Percentiles rank a stretch among this genome's conserved stretches.
phyloP scores from a whole-genome alignment of 2,113 vertebrate genomes.

The Felis chaus region DNA sequence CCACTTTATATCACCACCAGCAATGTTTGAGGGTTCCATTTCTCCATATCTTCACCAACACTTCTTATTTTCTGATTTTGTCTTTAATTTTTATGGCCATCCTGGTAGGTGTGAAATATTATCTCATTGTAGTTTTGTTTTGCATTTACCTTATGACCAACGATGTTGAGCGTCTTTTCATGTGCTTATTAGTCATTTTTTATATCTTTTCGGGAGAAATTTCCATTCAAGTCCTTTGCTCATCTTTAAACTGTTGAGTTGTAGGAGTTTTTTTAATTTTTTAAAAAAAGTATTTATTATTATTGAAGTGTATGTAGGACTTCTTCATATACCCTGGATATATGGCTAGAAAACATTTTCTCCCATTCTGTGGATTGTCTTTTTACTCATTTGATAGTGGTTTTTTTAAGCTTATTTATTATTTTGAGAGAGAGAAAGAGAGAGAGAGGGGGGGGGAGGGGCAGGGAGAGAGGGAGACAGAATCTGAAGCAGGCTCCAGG shows the following conservation, averaged over 20 bases:
- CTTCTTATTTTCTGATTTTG: not conserved
- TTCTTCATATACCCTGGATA: not conserved
- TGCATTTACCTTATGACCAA: not conserved
- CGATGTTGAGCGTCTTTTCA: not conserved
- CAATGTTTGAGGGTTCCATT: not conserved
- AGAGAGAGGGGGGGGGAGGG: no score
- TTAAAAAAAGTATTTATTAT: not conserved
- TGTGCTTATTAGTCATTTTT: not conserved
- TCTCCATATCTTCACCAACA: not conserved
- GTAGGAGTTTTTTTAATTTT: not conserved
- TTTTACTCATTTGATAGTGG: not conserved
- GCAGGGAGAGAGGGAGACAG: no score
- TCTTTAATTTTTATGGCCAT: not conserved
- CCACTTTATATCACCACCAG: not conserved
- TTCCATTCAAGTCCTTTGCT: not conserved
- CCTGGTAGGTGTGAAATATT: not conserved
- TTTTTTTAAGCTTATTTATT: not conserved
- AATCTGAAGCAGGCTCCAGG: no score
- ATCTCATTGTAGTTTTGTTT: not conserved
- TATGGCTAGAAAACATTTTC: not conserved
- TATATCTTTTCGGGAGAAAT: not conserved
- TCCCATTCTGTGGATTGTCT: not conserved
- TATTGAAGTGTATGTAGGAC: not conserved
- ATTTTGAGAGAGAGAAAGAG: no score
- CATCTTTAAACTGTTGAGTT: not conserved